Percentiles rank a stretch among this genome's conserved stretches.
Evolutionary conservation across 1,140 invertebrate species (phyloP).

Genomic region (Dinothrombium tinctorium): DNA sequence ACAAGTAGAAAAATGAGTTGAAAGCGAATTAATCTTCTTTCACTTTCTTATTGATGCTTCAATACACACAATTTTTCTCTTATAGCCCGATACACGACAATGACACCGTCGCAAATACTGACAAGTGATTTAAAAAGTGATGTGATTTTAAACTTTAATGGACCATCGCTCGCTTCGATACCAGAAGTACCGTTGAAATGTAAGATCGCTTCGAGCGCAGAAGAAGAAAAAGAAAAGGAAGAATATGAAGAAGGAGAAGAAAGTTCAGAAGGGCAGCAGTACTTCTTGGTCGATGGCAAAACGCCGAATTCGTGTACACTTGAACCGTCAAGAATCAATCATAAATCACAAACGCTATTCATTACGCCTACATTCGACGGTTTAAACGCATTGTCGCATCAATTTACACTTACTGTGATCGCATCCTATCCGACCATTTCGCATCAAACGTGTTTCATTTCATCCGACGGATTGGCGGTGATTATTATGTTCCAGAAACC

Average conservation of each 20-base stretch:
- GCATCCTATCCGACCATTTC: slow-evolving; percentile 6
- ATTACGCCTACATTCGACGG: slow-evolving; percentile 11
- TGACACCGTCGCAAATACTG: neutral
- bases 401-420: slow-evolving; percentile 4
- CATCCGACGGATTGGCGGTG: slow-evolving; percentile 12
- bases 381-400: slow-evolving; percentile 1
- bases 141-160: neutral
- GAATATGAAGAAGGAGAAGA: neutral
- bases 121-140: neutral
- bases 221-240: neutral
- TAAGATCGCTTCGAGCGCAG: neutral
- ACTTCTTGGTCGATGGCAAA: neutral
- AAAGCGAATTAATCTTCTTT: neutral
- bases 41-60: neutral
- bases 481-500: slow-evolving; percentile 15
- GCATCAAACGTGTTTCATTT: slow-evolving; percentile 8
- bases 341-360: slow-evolving; percentile 2
- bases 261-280: neutral
- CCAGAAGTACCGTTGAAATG: neutral
- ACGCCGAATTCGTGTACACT: slow-evolving; percentile 6
- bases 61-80: neutral
- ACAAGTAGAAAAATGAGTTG: too few relatives aligned
- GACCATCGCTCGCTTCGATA: neutral
- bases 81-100: neutral
- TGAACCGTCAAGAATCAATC: neutral